These are phyloP conservation scores for Xestia xanthographa DNA, from an alignment of 2,888 invertebrate species.

Conservation along the genomic window DNA sequence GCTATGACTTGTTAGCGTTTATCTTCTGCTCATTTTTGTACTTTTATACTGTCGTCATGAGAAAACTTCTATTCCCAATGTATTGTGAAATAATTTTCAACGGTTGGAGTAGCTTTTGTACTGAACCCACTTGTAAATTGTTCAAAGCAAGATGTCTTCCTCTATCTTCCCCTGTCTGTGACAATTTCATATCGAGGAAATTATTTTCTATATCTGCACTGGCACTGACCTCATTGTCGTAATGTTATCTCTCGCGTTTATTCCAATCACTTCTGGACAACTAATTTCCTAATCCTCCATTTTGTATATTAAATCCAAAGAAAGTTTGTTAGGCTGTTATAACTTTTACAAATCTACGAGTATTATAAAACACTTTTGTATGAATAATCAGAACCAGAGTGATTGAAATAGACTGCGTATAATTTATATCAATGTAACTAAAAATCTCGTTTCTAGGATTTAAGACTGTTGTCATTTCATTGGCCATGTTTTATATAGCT, in stretches of 20 bases:
- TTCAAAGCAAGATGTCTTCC: conserved; percentile 85
- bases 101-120: conserved; percentile 72
- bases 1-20: conserved; percentile 74
- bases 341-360: conserved; percentile 30
- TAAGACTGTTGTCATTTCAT: conserved; percentile 86
- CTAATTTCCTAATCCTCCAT: conserved; percentile 17
- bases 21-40: conserved; percentile 87
- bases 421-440: conserved; percentile 66
- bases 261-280: conserved; percentile 53
- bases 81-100: conserved; percentile 63
- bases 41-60: conserved; percentile 84
- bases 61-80: conserved; percentile 67
- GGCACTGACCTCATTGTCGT: conserved; percentile 68
- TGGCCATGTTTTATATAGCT: conserved; percentile 87
- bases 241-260: conserved; percentile 62
- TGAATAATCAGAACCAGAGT: conserved; percentile 33
- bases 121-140: conserved; percentile 64
- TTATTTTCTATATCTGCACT: conserved; percentile 73
- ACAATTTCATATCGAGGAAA: conserved; percentile 75
- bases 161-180: conserved; percentile 82
- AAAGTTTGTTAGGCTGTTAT: conserved; percentile 39
- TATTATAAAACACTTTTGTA: conserved; percentile 21
- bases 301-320: conserved; percentile 39
- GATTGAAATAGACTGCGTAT: conserved; percentile 59
- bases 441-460: conserved; percentile 73